These are phyloP conservation scores for Callospermophilus lateralis DNA, from an alignment of 2,113 vertebrate species.

Conservation along the genomic window DNA sequence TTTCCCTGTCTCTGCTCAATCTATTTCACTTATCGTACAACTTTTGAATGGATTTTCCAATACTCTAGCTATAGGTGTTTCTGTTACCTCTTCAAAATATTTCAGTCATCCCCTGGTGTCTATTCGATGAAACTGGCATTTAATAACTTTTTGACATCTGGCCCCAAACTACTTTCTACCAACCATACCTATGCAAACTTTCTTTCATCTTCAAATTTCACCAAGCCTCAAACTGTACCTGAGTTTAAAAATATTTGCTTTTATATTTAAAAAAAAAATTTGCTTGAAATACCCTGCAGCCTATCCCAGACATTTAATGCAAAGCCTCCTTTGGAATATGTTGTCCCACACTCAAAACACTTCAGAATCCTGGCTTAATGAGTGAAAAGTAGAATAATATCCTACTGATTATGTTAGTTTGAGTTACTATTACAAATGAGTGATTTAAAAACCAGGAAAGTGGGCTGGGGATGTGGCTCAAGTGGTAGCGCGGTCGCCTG, in stretches of 20 bases:
- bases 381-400: neutral
- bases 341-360: neutral
- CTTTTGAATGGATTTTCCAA: conserved; percentile 21
- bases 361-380: neutral
- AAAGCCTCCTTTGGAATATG: neutral
- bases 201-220: conserved; percentile 9
- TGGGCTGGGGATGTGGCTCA: no score
- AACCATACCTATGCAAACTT: neutral
- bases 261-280: neutral
- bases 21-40: neutral
- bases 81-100: conserved; percentile 30
- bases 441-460: neutral
- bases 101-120: neutral
- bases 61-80: neutral
- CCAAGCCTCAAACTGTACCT: neutral
- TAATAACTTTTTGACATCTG: neutral
- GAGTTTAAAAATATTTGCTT: neutral
- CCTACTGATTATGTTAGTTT: neutral
- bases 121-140: neutral
- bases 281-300: neutral
- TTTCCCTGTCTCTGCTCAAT: neutral
- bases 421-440: neutral
- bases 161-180: neutral
- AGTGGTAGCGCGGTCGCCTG: no score
- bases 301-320: neutral